These are phyloP conservation scores for Abscondita cerata DNA, from an alignment of 2,888 invertebrate genomes.

Conservation along the genomic window DNA sequence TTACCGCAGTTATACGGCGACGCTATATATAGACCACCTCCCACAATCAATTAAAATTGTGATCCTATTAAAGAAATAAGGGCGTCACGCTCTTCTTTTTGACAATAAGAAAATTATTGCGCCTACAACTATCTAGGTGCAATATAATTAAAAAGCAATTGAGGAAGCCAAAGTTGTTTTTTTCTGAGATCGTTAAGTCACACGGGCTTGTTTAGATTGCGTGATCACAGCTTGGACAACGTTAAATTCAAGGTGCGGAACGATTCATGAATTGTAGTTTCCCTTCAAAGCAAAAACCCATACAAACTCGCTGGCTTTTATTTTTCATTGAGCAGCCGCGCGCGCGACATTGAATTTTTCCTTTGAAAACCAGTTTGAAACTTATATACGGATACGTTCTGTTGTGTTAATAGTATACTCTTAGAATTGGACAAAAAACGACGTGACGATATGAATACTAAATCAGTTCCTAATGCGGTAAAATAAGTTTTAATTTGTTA, in stretches of 20 bases:
- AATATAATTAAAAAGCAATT: not conserved
- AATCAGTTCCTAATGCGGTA: no score
- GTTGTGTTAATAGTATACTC: not conserved
- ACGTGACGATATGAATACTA: no score
- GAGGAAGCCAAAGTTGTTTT: not conserved
- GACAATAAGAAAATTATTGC: no score
- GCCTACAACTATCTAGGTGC: not conserved
- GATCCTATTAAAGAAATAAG: not conserved
- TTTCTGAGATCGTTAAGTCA: not conserved
- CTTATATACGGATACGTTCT: constrained; percentile 4
- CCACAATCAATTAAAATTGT: not conserved
- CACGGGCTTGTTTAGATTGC: constrained; percentile 1
- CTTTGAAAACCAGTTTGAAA: constrained; percentile 28
- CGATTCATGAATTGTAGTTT: constrained; percentile 27
- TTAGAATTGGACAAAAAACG: no score
- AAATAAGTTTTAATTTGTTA: no score
- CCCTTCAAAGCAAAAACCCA: constrained; percentile 23
- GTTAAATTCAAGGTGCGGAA: constrained; percentile 26
- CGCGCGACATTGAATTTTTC: constrained; percentile 31
- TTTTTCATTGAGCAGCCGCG: constrained; percentile 20
- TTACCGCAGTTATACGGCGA: no score
- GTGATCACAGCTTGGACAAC: constrained; percentile 1
- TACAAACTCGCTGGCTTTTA: constrained; percentile 19
- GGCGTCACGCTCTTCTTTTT: not conserved
- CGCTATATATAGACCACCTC: not conserved